phyloP scores from a whole-genome alignment of 2,113 vertebrate genomes.

The Phasianus colchicus region DNA sequence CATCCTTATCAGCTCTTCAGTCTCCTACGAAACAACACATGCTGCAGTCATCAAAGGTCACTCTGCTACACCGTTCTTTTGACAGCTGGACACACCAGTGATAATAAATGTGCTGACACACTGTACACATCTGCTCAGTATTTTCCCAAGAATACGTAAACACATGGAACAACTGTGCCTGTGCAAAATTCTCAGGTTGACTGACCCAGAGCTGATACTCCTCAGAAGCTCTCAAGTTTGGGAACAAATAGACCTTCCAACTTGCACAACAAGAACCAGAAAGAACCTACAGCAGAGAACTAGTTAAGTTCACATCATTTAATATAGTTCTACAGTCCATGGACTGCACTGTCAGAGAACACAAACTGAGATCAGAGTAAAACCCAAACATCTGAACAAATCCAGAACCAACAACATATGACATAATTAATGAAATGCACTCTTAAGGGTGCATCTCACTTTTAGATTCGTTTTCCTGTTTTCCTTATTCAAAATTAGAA shows the following conservation, averaged over 20 bases:
- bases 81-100: not conserved
- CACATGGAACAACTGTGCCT: not conserved
- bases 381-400: not conserved
- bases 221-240: not conserved
- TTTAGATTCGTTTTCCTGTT: not conserved
- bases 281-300: not conserved
- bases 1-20: not conserved
- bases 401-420: not conserved
- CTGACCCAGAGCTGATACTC: not conserved
- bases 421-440: not conserved
- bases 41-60: not conserved
- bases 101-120: not conserved
- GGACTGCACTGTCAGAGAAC: not conserved
- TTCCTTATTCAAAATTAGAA: not conserved
- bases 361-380: not conserved
- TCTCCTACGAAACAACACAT: not conserved
- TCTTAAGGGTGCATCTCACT: not conserved
- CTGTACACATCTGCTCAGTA: not conserved
- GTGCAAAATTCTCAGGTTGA: not conserved
- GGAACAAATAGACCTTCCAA: not conserved
- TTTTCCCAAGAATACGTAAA: not conserved
- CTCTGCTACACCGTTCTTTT: not conserved
- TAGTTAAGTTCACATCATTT: not conserved
- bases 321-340: not conserved
- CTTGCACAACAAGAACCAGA: rapidly evolving